Evolutionary conservation across 1,140 invertebrate species (phyloP), one percentile per base, ranked within the genome.

Genomic region (Atopsyche davidsoni): DNA sequence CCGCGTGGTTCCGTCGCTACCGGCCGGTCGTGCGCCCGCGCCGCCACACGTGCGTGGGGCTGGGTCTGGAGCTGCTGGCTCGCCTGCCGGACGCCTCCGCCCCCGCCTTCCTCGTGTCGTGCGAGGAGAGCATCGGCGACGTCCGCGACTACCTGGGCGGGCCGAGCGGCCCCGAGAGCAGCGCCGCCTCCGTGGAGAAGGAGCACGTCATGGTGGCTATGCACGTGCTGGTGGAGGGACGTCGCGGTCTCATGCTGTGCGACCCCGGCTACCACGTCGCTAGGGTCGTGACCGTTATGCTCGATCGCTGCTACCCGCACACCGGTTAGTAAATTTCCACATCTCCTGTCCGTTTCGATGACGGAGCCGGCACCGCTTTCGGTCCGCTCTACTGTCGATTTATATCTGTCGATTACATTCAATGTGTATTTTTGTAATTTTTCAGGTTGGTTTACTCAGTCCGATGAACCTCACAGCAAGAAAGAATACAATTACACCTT

Each of bases 231-330:
- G 79, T 93, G 24, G 79, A 77, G 16, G 84, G 80, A 11, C 77
- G 91, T 24, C 64, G 67, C 0, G 91, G 89, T 9, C 72, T 89
- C 14, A 68, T 93, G 64, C 75, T 94, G 2, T 77, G 91, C 13
- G 91, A 94, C 71, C 88, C 90, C 1, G 92, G 92, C 6, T 95
- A 94, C 67, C 92, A 95, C 65, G 83, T 94, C 31, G 82, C 84
- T 17, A 75, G 87, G 25, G 85, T 87, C 13, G 78, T 94, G 34
- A 89, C 89, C 16, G 85, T 92, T 18, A 95, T 93, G 90, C 70
- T 78, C 16, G 91, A 94, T 65, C 75, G 83, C 40, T 69, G 73
- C 19, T 89, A 88, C 69, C 92, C 92, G 2, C 88, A 94, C 63
- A 92, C 90, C 24, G 85, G 81, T 80, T 56, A 65, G 63, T 63